Base-by-base conservation (phyloP, 2,888 invertebrate species). In the Petrolisthes manimaculis region DNA sequence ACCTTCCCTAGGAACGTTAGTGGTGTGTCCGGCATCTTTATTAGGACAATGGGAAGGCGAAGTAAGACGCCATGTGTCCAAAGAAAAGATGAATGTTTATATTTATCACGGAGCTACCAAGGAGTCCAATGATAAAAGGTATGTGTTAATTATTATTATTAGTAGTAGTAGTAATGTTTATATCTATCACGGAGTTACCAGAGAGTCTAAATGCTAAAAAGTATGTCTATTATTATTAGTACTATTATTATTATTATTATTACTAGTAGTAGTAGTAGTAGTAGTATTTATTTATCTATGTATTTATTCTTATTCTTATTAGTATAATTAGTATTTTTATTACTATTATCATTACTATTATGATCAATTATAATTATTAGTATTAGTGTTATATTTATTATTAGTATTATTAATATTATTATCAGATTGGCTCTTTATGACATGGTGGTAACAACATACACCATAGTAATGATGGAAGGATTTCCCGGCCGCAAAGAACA, bases 21-120 rank as follows among this genome's bases (percentile, higher is more conserved):
- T 99, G 0, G 95, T 99, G 1, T 97, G 98, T 92, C 98, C 98
- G 0, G 97, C 98, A 3, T 97, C 97, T 77, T 94, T 99, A 80
- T 94, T 99, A 86, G 95, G 95, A 91, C 99, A 99, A 93, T 99
- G 99, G 99, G 95, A 96, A 89, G 94, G 93, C 18, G 98, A 98
- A 93, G 95, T 98, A 9, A 92, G 93, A 12, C 94, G 94, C 56
- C 95, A 96, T 92, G 94, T 96, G 82, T 93, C 93, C 8, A 77
- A 56, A 21, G 95, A 95, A 90, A 92, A 94, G 0, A 93, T 98
- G 0, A 94, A 94, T 2, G 95, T 96, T 4, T 93, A 94, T 84
- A 92, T 96, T 67, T 97, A 97, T 94, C 98, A 99, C 93, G 98
- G 99, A 0, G 94, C 95, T 0, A 95, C 95, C 91, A 94, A 98